Percentiles rank a stretch among this genome's conserved stretches.
These are phyloP conservation scores for Sinotaia quadrata DNA, from an alignment of 2,888 invertebrate genomes.

Conservation along the genomic window DNA sequence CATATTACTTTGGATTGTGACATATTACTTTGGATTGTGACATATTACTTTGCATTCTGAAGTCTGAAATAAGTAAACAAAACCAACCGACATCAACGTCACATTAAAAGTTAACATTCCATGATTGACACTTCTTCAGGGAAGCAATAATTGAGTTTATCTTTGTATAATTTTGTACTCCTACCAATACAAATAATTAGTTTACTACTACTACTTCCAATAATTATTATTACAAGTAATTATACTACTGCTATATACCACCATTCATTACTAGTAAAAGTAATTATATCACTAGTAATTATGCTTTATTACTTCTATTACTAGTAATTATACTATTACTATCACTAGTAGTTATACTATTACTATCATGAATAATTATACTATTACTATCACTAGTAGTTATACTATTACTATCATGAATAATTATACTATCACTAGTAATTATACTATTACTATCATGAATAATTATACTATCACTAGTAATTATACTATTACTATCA, in stretches of 20 bases:
- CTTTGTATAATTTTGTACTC: too few relatives aligned
- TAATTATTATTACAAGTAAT: slow-evolving; percentile 9
- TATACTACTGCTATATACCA: slow-evolving; percentile 14
- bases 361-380: slow-evolving; percentile 3
- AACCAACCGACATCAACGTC: too few relatives aligned
- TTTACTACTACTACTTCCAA: not conserved
- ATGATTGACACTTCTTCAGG: too few relatives aligned
- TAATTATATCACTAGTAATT: slow-evolving; percentile 8
- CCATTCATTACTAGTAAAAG: slow-evolving; percentile 15
- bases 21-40: too few relatives aligned
- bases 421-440: not conserved
- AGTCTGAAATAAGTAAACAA: too few relatives aligned
- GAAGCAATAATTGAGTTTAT: too few relatives aligned
- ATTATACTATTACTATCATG: slow-evolving; percentile 1
- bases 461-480: slow-evolving; percentile 5
- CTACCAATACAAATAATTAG: too few relatives aligned
- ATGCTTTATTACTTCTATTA: slow-evolving; percentile 7
- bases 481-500: not conserved
- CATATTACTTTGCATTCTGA: too few relatives aligned
- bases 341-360: slow-evolving; percentile 12
- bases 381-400: slow-evolving; percentile 13
- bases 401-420: not conserved
- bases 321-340: slow-evolving; percentile 6
- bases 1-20: too few relatives aligned
- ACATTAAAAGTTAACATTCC: too few relatives aligned